These are phyloP conservation scores for Gonatopus flavifemur DNA, from an alignment of 1,140 invertebrate genomes.

Conservation along the genomic window DNA sequence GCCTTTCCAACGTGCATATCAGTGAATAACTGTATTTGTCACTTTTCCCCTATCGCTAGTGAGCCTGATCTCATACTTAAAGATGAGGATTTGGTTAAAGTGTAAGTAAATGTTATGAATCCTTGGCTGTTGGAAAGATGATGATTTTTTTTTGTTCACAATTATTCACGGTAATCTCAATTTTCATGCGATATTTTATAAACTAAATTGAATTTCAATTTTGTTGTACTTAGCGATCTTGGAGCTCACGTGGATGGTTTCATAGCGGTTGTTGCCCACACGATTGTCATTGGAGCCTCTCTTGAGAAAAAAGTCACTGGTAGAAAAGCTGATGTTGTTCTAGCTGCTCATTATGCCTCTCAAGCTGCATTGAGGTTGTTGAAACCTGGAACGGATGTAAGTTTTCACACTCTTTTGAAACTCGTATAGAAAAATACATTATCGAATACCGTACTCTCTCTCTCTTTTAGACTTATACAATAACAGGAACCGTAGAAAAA, in stretches of 20 bases:
- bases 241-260: conserved; percentile 99
- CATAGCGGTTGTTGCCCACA: conserved; percentile 97
- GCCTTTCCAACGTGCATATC: conserved; percentile 99
- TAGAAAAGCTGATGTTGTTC: conserved; percentile 90
- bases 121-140: no score
- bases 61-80: conserved; percentile 88
- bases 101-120: conserved; percentile 68
- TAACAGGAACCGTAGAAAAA: conserved; percentile 93
- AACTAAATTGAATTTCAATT: neutral
- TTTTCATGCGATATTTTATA: conserved; percentile 1
- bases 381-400: conserved; percentile 87
- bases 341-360: conserved; percentile 92
- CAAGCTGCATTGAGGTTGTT: conserved; percentile 92
- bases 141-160: neutral
- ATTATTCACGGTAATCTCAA: conserved; percentile 11
- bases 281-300: conserved; percentile 84
- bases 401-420: neutral
- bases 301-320: conserved; percentile 74
- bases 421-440: neutral
- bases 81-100: conserved; percentile 95
- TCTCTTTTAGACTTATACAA: conserved; percentile 77
- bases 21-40: conserved; percentile 98
- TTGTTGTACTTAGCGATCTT: conserved; percentile 76
- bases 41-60: conserved; percentile 93
- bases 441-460: neutral